Evolutionary conservation across 2,113 vertebrate genomes (phyloP), one percentile per base, ranked within the genome.

Genomic region (Dicrurus megarhynchus): DNA sequence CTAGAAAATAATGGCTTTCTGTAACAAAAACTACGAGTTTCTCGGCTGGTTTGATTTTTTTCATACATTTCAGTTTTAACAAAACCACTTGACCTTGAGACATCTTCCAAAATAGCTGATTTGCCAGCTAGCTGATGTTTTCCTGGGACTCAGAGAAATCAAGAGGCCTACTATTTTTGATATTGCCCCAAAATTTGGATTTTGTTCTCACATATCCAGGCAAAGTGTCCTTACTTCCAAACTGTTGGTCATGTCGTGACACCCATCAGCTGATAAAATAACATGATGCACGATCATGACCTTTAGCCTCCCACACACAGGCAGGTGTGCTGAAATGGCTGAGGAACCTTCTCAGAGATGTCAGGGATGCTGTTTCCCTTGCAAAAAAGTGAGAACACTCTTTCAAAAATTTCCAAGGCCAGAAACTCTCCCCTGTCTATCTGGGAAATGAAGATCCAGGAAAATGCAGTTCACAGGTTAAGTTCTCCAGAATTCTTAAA

Each of bases 231-330:
- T 53, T 57, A 65, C 22, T 23, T 63, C 21, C n/a, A 42, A 69
- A 69, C 35, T 33, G 26, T 0, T 22, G 33, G 16, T 11, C 69
- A 26, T 69, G 78, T 55, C 73, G 32, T 9, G 11, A 60, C 7
- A 52, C 3, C n/a, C 59, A 33, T 33, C 23, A 69, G 46, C 41
- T 44, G 39, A 53, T 30, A 56, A 53, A 77, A 76, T 10, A 42
- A 61, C 0, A 0, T 7, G 17, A 10, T 35, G 27, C 21, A 68
- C 1, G 2, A 35, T 8, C 32, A 14, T 11, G 41, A 94, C 46
- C 63, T 78, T 86, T 16, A 80, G 64, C 46, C 49, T 61, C 61
- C 20, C 26, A 26, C 33, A 63, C 4, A 0, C 4, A 47, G 47
- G 55, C 14, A 83, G 28, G 30, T 63, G 37, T 20, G 47, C 76